Percentiles rank a stretch among this genome's conserved stretches.
Conservation (phyloP, 2,888 invertebrate species). For the Dolomedes plantarius region DNA sequence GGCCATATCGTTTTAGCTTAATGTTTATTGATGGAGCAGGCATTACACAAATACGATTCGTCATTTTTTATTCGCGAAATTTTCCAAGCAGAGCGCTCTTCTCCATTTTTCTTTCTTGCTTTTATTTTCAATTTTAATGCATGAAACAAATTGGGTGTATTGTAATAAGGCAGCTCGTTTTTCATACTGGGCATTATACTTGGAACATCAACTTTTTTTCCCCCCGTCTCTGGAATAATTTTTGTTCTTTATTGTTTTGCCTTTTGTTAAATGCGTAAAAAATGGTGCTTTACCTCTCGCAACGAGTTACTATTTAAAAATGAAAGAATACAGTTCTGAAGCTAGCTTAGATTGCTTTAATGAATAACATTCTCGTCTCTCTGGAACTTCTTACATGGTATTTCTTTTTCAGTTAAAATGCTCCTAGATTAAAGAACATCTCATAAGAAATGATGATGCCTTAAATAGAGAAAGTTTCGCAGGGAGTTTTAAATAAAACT, state of each 20-base stretch:
- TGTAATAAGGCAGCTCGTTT: not conserved
- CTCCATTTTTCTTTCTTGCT: not conserved
- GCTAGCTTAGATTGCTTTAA: not conserved
- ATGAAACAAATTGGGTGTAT: not conserved
- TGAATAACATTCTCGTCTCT: not conserved
- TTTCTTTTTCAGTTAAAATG: no score
- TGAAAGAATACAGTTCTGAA: not conserved
- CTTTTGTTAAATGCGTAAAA: no score
- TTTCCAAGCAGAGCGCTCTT: not conserved
- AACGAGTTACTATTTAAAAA: not conserved
- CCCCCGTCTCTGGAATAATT: no score
- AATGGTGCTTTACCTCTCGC: no score
- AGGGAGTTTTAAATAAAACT: no score
- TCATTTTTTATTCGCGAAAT: not conserved
- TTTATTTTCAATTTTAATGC: slow-evolving; percentile 14
- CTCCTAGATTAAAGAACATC: no score
- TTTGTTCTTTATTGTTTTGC: no score
- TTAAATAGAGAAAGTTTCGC: no score
- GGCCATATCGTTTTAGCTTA: slow-evolving; percentile 14
- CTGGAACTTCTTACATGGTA: no score
- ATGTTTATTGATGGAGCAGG: slow-evolving; percentile 13
- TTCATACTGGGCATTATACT: not conserved
- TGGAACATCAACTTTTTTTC: not conserved
- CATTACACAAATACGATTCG: slow-evolving; percentile 6
- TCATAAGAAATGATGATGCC: no score